Evolutionary conservation across 2,797 vertebrate species (phyloP).

Genomic region (Bovichtus variegatus): DNA sequence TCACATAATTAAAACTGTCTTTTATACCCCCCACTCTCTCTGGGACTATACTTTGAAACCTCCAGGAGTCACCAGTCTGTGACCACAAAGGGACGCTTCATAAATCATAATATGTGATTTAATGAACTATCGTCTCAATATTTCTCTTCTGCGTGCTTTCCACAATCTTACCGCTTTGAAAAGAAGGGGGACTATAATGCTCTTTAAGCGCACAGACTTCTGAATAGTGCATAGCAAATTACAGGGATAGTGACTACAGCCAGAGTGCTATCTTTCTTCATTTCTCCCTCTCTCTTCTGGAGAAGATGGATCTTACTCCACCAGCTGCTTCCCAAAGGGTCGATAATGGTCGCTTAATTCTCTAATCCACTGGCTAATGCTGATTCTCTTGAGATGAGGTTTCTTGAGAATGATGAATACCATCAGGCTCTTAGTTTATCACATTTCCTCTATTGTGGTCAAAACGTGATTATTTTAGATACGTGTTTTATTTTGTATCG

Average conservation of each 20-base stretch:
- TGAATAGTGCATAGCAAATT: conserved; percentile 23
- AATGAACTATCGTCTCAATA: conserved; percentile 31
- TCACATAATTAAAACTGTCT: conserved; percentile 43
- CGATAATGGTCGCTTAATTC: conserved; percentile 46
- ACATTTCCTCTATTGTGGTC: background rate
- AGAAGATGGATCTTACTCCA: conserved; percentile 41
- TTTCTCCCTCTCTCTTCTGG: background rate
- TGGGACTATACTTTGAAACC: conserved; percentile 20
- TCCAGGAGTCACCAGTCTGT: conserved; percentile 26
- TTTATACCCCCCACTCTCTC: conserved; percentile 5
- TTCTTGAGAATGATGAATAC: conserved; percentile 30
- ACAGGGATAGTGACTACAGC: background rate
- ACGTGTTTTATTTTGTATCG: background rate
- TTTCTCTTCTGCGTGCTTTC: conserved; percentile 9
- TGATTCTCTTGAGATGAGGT: conserved; percentile 30
- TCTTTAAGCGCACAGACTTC: background rate
- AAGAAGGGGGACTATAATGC: background rate
- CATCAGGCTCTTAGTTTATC: conserved; percentile 2
- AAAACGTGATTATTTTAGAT: background rate
- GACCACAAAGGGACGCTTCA: conserved; percentile 42
- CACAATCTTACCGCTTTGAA: background rate
- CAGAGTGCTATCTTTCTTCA: conserved; percentile 28
- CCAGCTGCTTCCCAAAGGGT: conserved; percentile 32
- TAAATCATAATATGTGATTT: conserved; percentile 50
- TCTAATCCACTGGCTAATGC: conserved; percentile 51